Conservation (phyloP, 2,888 invertebrate genomes). For the Koerneria pararmatus region DNA sequence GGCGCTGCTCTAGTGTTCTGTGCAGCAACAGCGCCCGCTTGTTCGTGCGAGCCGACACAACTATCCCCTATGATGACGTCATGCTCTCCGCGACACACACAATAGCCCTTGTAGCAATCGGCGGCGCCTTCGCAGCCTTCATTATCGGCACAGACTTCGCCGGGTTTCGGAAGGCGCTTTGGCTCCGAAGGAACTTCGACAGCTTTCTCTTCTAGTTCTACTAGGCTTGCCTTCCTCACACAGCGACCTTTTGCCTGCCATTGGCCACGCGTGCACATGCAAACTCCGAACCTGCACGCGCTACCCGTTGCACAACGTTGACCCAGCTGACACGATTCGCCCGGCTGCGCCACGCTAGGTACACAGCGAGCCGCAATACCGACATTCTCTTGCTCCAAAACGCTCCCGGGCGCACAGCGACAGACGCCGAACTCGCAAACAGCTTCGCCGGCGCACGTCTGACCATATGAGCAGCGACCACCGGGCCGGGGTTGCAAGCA, state of each 20-base stretch:
- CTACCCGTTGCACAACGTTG: constrained; percentile 47
- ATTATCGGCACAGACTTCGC: constrained; percentile 20
- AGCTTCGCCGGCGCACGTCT: constrained; percentile 51
- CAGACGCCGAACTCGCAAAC: constrained; percentile 51
- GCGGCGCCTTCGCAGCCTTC: constrained; percentile 42
- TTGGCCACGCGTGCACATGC: constrained; percentile 43
- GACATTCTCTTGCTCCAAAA: constrained; percentile 29
- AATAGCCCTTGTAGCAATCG: constrained; percentile 35
- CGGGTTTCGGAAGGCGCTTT: background rate
- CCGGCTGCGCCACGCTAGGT: constrained; percentile 35
- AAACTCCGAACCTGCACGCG: constrained; percentile 50
- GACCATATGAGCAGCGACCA: constrained; percentile 46
- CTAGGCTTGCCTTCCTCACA: constrained; percentile 24
- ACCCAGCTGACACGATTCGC: constrained; percentile 47
- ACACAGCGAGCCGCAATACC: constrained; percentile 35
- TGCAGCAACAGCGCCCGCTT: constrained; percentile 31
- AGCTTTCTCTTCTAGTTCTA: constrained; percentile 14
- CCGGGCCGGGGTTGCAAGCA: constrained; percentile 44
- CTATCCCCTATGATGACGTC: constrained; percentile 40
- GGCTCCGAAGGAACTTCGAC: background rate
- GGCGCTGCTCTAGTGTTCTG: constrained; percentile 36
- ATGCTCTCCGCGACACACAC: constrained; percentile 37
- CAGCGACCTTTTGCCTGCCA: constrained; percentile 37
- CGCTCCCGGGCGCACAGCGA: constrained; percentile 43
- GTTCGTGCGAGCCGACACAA: constrained; percentile 35